A percentile compares a stretch with the other conserved stretches of the same genome.
Conservation (phyloP, 1,140 invertebrate species). For the Leptopilina boulardi region DNA sequence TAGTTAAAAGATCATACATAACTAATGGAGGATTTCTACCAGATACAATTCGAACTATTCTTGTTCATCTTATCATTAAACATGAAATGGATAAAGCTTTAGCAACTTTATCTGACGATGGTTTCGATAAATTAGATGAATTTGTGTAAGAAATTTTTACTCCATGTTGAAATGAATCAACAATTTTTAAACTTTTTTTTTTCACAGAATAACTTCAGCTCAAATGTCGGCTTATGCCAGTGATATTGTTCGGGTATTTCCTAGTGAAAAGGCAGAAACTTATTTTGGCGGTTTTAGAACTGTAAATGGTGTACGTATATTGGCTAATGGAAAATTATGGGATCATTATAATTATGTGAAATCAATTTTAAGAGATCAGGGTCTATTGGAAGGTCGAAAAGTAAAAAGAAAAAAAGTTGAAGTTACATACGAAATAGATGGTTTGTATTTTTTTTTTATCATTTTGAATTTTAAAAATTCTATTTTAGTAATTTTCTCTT, state of each 20-base stretch:
- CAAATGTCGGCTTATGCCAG: constrained; percentile 10
- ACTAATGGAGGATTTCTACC: constrained; percentile 34
- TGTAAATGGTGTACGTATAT: constrained; percentile 34
- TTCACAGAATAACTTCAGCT: constrained; percentile 32
- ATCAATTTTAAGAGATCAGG: constrained; percentile 35
- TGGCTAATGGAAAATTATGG: constrained; percentile 35
- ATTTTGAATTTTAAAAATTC: too few relatives aligned
- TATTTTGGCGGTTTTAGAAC: constrained; percentile 33
- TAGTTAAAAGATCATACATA: constrained; percentile 35
- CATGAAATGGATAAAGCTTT: constrained; percentile 32
- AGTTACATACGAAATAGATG: background rate
- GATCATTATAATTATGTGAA: constrained; percentile 42
- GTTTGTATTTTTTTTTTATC: background rate
- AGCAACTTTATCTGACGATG: constrained; percentile 19
- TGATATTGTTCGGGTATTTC: constrained; percentile 32
- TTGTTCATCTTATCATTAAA: constrained; percentile 32
- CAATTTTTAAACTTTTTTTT: constrained; percentile 9
- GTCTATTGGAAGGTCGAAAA: constrained; percentile 19
- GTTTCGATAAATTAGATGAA: constrained; percentile 5
- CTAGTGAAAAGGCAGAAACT: constrained; percentile 32
- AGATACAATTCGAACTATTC: constrained; percentile 15
- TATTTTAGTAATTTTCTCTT: too few relatives aligned
- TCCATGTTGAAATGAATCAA: background rate
- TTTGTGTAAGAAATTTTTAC: constrained; percentile 1
- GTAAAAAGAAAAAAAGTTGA: background rate